Conservation (phyloP, 1,140 invertebrate species). For the Elysia chlorotica region DNA sequence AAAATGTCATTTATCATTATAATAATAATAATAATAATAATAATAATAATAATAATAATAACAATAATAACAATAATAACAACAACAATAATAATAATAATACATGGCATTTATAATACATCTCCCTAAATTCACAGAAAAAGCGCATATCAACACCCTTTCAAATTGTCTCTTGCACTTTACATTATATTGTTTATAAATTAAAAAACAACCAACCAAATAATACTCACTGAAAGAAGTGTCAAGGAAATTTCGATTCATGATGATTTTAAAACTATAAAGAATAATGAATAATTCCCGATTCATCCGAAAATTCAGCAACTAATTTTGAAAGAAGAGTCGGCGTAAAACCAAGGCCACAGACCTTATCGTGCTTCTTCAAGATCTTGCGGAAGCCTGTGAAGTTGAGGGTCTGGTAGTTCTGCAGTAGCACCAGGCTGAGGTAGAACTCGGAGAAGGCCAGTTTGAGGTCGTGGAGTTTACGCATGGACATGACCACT, state of each 20-base stretch:
- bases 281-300: no score
- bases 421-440: slow-evolving; percentile 86
- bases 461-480: slow-evolving; percentile 86
- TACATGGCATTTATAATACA: not conserved
- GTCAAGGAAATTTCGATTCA: no score
- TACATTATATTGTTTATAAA: not conserved
- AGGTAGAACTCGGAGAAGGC: slow-evolving; percentile 99
- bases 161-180: not conserved
- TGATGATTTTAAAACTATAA: no score
- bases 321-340: no score
- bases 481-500: slow-evolving; percentile 38
- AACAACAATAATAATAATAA: slow-evolving; percentile 8
- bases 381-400: slow-evolving; percentile 99
- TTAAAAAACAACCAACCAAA: not conserved
- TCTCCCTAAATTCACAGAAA: no score
- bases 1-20: not conserved
- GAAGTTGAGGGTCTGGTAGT: slow-evolving; percentile 91
- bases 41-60: slow-evolving; percentile 17
- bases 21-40: slow-evolving; percentile 7
- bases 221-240: no score
- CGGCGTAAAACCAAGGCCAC: no score
- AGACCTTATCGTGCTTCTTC: slow-evolving; percentile 99
- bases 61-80: slow-evolving; percentile 9
- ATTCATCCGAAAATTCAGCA: no score
- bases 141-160: not conserved